Evolutionary conservation across 2,888 invertebrate genomes (phyloP).

Genomic region (Acronicta aceris): DNA sequence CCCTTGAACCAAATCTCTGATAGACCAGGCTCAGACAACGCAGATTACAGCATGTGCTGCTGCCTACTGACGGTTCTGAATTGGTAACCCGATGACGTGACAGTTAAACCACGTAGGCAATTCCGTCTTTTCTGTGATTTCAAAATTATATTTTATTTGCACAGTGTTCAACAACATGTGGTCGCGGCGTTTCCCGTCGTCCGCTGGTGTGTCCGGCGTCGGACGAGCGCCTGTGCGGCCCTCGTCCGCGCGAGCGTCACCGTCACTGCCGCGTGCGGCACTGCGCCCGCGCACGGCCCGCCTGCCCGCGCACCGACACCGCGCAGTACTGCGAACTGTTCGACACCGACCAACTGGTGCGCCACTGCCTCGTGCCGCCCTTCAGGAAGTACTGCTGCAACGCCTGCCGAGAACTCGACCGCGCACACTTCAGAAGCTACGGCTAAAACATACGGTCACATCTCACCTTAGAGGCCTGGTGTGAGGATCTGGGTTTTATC

Average conservation of each 20-base stretch:
- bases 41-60: too few species aligned
- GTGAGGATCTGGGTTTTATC: slow-evolving; percentile 1
- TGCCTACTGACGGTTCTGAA: too few species aligned
- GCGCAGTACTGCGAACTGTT: slow-evolving; percentile 86
- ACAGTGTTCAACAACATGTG: slow-evolving; percentile 91
- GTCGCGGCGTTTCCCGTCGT: slow-evolving; percentile 88
- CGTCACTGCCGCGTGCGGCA: slow-evolving; percentile 86
- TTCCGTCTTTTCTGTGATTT: too few species aligned
- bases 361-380: slow-evolving; percentile 88
- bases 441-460: slow-evolving; percentile 37
- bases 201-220: slow-evolving; percentile 87
- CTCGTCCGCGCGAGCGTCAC: slow-evolving; percentile 84
- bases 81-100: too few species aligned
- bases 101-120: too few species aligned
- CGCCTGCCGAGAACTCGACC: slow-evolving; percentile 77
- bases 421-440: slow-evolving; percentile 45
- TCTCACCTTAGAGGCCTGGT: slow-evolving; percentile 4
- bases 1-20: too few species aligned
- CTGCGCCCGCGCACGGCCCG: slow-evolving; percentile 59
- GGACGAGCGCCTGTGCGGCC: slow-evolving; percentile 86
- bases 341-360: slow-evolving; percentile 73
- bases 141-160: background rate
- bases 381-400: slow-evolving; percentile 90
- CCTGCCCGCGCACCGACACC: slow-evolving; percentile 74
- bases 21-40: too few species aligned